Base-by-base conservation (phyloP, 1,140 invertebrate genomes). In the Diorhabda elongata region DNA sequence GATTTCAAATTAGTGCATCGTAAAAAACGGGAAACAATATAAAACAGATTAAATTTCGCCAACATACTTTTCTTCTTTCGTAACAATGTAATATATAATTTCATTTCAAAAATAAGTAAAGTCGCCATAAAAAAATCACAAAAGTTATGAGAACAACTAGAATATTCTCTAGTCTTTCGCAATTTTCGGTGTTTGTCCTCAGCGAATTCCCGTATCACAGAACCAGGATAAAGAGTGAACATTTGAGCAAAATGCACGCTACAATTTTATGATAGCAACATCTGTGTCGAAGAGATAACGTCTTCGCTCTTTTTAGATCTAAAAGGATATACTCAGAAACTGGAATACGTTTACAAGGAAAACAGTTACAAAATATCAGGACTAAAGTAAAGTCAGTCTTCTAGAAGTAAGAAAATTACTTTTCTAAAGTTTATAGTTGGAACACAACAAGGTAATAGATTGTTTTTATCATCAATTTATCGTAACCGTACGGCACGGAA, bases 221-320 rank as follows among this genome's bases (percentile, higher is more conserved):
- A 52, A n/a, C 47, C 47, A 52, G 63, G 63, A 64, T 64, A 64
- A 64, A 64, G 63, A 64, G 43, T 64, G 63, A 64, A 64, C 63
- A 64, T 64, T 64, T 44, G 45, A 41, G 63, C 11, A 64, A 57
- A 64, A 64, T 57, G 63, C 63, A 64, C n/a, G 43, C 43, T 45
- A 64, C 52, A 64, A 52, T 64, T 64, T 64, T 64, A 64, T 42
- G 63, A 64, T 57, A 56, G 63, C 63, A 64, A 26, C 63, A 64
- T 64, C 63, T 64, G 63, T 64, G 63, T 45, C 47, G 63, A 64
- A 64, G 63, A 64, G 63, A 64, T 64, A 64, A 64, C 47, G 44
- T 57, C 42, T 56, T 47, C 42, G 45, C 63, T 26, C 44, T 8
- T 52, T 64, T 11, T 52, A 64, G 63, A 64, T 64, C 42, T 57